Base-by-base conservation (phyloP, 2,113 vertebrate genomes). In the Morone saxatilis region DNA sequence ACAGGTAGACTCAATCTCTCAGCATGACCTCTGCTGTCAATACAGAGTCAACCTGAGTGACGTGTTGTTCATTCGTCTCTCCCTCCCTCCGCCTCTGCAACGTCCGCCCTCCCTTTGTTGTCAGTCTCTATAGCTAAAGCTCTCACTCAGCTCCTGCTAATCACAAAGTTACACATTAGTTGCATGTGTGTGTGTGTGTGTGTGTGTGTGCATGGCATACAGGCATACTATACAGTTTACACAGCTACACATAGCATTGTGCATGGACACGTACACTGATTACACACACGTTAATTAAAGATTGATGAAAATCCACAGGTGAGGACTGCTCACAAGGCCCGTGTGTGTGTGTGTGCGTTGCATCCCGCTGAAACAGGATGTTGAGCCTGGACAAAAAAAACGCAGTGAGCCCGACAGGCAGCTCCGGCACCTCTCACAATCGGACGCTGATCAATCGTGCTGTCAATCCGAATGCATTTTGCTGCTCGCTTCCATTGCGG, bases 141-240 rank as follows among this genome's bases (percentile, higher is more conserved):
- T 65, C 70, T 93, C 91, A 83, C 77, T 94, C 92, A 85, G 78
- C 88, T 80, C 83, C 81, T 72, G 71, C 80, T 93, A 91, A 93
- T 93, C 90, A 68, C 76, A 76, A 63, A 61, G 81, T 83, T 77
- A 66, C 75, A 89, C 67, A 85, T 72, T 65, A 71, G 61, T 11
- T 56, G 51, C 40, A 11, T 45, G 75, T 67, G 65, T 50, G 48
- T 50, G 31, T 31, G 31, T 31, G 31, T 31, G 31, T 31, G 31
- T 31, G 31, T 31, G 31, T 31, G 31, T 31, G 31, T 31, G 31
- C 31, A 31, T 31, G 47, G 74, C 12, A n/a, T 47, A 13, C 70
- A 36, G 40, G 31, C 63, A 6, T 0, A 12, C 36, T 10, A 13
- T 56, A n/a, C 22, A 6, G 76, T n/a, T 61, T 57, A 16, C 60